Base-by-base conservation (phyloP, 2,797 vertebrate genomes). In the Falco berigora region DNA sequence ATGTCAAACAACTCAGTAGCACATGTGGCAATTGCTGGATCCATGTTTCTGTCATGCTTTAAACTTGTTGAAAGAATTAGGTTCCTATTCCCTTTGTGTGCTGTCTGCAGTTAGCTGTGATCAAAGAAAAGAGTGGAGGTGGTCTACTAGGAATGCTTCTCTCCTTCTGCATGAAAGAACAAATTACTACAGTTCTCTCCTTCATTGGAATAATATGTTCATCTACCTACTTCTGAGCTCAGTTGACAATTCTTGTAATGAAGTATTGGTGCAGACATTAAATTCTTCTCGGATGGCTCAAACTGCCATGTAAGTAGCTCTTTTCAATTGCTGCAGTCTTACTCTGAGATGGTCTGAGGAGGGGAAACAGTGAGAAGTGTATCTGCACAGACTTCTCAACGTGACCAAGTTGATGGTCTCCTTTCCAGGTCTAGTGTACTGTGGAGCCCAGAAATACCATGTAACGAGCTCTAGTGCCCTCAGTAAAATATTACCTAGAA, bases 101-200 rank as follows among this genome's bases (percentile, higher is more conserved):
- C 68, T 91, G 67, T 58, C 91, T 91, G 78, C 63, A 67, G 55
- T 34, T 61, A 47, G 44, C 75, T 82, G 59, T 55, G 77, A 94
- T 94, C 84, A 91, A 87, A 91, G 86, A 6, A 56, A 47, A 66
- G 36, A 47, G 55, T 25, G 55, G 34, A 69, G 78, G 38, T 69
- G 59, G n/a, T 59, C 87, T 82, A 0, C 30, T 14, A 76, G 56
- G 52, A 88, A n/a, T 56, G 40, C n/a, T 76, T 63, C 36, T 56
- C 50, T 66, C 32, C 7, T 55, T 53, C 50, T 88, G n/a, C 27
- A 34, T 21, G 18, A 74, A 77, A 55, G 47, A 86, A 76, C 64
- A 88, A 86, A 85, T 85, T 69, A 71, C 28, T 80, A 13, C 36
- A 34, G n/a, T 52, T 86, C 76, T 66, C 36, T 77, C 44, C 38